phyloP scores from a whole-genome alignment of 92 coral and sea anemone species.

The Porites lobata region DNA sequence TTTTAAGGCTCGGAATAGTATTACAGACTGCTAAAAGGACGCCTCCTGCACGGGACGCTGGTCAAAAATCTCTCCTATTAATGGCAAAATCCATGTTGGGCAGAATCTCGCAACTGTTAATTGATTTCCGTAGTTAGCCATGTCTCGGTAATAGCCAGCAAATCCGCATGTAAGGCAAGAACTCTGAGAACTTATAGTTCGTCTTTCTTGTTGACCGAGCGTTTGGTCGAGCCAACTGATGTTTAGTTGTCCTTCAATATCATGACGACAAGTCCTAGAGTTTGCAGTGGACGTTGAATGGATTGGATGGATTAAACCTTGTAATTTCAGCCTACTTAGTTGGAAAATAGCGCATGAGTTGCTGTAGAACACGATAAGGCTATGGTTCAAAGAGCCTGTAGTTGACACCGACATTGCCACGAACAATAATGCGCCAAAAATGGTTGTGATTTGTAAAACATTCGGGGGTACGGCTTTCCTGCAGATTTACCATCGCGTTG shows the following conservation, averaged over 20 bases:
- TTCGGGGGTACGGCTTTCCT: no score
- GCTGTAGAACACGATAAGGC: no score
- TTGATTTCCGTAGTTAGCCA: constrained; percentile 7
- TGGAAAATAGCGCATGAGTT: no score
- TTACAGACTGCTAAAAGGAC: constrained; percentile 74
- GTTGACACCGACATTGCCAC: no score
- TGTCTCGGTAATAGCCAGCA: constrained; percentile 64
- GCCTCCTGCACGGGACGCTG: constrained; percentile 59
- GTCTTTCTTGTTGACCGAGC: constrained; percentile 47
- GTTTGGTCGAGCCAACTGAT: constrained; percentile 26
- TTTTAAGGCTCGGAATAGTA: constrained; percentile 58
- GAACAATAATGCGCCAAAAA: no score
- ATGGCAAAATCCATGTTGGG: constrained; percentile 68
- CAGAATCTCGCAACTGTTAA: constrained; percentile 51
- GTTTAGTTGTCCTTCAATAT: constrained; percentile 1
- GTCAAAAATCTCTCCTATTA: constrained; percentile 54
- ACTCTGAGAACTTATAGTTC: constrained; percentile 24
- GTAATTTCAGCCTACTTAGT: no score
- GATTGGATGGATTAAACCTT: no score
- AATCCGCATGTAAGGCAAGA: constrained; percentile 43
- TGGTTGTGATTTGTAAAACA: no score
- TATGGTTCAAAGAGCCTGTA: no score
- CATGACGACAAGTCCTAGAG: not conserved
- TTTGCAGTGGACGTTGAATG: not conserved
- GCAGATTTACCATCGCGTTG: no score